Conservation (phyloP, 2,888 invertebrate species). For the Diarsia rubi region DNA sequence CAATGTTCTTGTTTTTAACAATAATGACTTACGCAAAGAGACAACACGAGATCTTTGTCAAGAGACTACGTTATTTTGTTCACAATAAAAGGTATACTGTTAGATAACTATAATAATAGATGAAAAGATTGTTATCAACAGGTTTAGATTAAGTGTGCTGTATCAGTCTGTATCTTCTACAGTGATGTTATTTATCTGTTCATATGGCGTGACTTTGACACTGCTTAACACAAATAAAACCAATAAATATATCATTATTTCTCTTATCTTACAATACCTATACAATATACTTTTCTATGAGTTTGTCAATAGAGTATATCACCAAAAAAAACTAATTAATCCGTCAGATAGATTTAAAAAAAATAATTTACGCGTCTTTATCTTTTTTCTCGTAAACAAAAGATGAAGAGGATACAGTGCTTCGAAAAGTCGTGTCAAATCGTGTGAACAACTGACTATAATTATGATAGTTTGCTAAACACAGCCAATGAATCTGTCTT, state of each 20-base stretch:
- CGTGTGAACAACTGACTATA: no score
- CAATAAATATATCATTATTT: no score
- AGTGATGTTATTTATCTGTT: slow-evolving; percentile 24
- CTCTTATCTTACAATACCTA: neutral
- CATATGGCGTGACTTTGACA: neutral
- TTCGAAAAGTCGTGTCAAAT: no score
- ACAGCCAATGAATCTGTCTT: neutral
- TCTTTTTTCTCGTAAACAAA: no score
- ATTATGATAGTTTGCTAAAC: neutral
- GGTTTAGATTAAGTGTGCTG: no score
- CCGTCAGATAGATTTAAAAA: no score
- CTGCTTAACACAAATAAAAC: neutral
- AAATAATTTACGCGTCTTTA: no score
- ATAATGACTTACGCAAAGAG: neutral
- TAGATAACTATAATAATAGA: neutral
- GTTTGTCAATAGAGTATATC: no score
- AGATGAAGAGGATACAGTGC: no score
- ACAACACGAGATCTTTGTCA: slow-evolving; percentile 11
- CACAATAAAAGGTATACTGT: neutral
- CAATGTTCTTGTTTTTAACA: slow-evolving; percentile 1
- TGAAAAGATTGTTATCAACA: slow-evolving; percentile 1
- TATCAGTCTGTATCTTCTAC: neutral
- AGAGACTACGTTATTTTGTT: neutral
- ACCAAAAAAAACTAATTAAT: no score
- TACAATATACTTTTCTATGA: neutral